Evolutionary conservation across 2,113 vertebrate species (phyloP).

Genomic region (Pangasianodon gigas): DNA sequence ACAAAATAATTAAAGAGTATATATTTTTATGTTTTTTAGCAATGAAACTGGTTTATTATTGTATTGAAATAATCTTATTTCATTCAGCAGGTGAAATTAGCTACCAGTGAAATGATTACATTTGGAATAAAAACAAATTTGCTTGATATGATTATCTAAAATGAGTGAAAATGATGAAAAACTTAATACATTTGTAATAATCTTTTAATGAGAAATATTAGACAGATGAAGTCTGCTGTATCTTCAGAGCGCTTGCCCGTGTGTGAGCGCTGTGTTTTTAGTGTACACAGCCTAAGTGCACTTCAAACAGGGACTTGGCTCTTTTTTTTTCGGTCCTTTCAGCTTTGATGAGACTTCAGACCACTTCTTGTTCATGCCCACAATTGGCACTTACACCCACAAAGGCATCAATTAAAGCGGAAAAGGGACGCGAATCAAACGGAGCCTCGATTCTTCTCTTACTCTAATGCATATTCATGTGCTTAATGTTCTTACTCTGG

Average conservation of each 20-base stretch:
- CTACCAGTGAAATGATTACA: background rate
- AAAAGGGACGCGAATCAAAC: background rate
- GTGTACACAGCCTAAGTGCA: background rate
- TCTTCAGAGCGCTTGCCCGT: background rate
- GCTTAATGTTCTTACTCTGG: background rate
- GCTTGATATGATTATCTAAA: background rate
- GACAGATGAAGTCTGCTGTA: background rate
- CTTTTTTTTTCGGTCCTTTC: background rate
- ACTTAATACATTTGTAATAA: background rate
- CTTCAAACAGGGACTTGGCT: background rate
- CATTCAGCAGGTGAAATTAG: background rate
- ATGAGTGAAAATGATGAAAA: background rate
- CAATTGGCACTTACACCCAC: background rate
- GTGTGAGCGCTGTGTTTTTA: background rate
- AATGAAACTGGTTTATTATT: background rate
- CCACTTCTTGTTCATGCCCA: background rate
- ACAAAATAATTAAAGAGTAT: background rate
- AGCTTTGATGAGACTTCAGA: slow-evolving; percentile 20
- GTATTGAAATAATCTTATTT: background rate
- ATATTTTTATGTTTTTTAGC: background rate
- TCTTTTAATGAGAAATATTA: background rate
- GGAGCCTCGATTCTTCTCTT: background rate
- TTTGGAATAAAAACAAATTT: background rate
- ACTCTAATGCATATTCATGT: background rate
- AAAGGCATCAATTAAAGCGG: slow-evolving; percentile 1